A percentile compares a stretch with the other conserved stretches of the same genome.
Evolutionary conservation across 1,140 invertebrate genomes (phyloP).

Genomic region (Drosophila watanabei): DNA sequence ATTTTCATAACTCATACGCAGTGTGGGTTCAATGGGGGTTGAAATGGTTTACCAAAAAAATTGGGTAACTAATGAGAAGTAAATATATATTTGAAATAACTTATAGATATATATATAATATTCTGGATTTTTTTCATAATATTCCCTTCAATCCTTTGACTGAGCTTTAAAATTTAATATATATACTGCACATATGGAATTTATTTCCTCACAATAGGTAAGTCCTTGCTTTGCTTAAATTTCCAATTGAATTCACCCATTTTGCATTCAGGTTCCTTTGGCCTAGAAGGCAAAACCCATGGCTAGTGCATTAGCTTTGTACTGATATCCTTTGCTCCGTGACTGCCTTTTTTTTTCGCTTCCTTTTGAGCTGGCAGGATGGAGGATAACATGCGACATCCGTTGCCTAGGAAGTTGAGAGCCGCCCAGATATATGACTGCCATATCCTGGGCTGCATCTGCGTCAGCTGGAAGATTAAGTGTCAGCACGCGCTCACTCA

Average conservation of each 20-base stretch:
- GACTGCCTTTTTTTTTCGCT: background rate
- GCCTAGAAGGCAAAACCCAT: constrained; percentile 5
- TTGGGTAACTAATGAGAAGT: background rate
- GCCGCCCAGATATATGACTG: constrained; percentile 66
- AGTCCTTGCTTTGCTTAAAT: constrained; percentile 1
- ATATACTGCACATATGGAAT: background rate
- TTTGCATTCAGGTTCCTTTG: constrained; percentile 22
- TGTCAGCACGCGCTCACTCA: constrained; percentile 63
- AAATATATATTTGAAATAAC: background rate
- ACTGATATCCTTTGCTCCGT: constrained; percentile 4
- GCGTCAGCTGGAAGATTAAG: constrained; percentile 78
- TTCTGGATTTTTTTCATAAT: background rate
- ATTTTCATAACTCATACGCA: constrained; percentile 77
- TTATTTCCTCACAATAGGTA: constrained; percentile 7
- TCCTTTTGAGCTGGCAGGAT: constrained; percentile 16
- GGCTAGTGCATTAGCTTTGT: constrained; percentile 20
- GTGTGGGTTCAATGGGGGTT: constrained; percentile 29
- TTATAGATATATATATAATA: too few species aligned
- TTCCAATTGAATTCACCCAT: constrained; percentile 27
- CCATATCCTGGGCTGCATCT: constrained; percentile 77
- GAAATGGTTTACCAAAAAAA: constrained; percentile 5
- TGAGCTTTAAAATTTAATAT: background rate
- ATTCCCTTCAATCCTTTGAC: background rate
- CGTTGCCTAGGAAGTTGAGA: constrained; percentile 48
- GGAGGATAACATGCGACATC: constrained; percentile 46